These are phyloP conservation scores for Cryptocheilus praepositus DNA, from an alignment of 2,888 invertebrate species.

Conservation along the genomic window DNA sequence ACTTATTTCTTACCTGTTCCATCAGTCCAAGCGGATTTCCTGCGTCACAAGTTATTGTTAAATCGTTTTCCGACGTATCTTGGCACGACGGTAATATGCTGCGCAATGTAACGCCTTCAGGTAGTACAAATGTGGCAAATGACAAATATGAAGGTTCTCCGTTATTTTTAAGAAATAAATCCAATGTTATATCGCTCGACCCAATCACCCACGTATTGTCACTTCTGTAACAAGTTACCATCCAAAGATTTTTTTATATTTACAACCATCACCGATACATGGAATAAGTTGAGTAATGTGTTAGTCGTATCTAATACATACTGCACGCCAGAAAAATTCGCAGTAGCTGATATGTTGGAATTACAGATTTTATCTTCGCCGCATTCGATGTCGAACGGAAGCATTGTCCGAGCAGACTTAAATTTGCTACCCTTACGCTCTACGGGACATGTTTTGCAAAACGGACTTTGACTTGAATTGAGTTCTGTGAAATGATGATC, in stretches of 20 bases:
- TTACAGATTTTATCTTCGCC: conserved; percentile 59
- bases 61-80: conserved; percentile 37
- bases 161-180: conserved; percentile 50
- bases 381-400: conserved; percentile 64
- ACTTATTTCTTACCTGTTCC: conserved; percentile 41
- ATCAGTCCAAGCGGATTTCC: conserved; percentile 57
- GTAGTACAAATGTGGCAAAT: conserved; percentile 50
- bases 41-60: conserved; percentile 53
- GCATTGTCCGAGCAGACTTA: conserved; percentile 31
- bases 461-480: conserved; percentile 13
- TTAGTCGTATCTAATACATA: conserved; percentile 15
- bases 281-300: no score
- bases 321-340: conserved; percentile 34
- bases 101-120: conserved; percentile 53
- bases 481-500: conserved; percentile 39
- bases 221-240: conserved; percentile 20
- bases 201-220: conserved; percentile 63
- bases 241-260: no score
- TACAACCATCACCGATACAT: background rate
- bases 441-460: conserved; percentile 52
- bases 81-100: conserved; percentile 59
- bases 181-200: conserved; percentile 58
- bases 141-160: conserved; percentile 63
- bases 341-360: conserved; percentile 41
- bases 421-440: conserved; percentile 42